Base-by-base conservation (phyloP, 2,888 invertebrate species). In the Cancer borealis region DNA sequence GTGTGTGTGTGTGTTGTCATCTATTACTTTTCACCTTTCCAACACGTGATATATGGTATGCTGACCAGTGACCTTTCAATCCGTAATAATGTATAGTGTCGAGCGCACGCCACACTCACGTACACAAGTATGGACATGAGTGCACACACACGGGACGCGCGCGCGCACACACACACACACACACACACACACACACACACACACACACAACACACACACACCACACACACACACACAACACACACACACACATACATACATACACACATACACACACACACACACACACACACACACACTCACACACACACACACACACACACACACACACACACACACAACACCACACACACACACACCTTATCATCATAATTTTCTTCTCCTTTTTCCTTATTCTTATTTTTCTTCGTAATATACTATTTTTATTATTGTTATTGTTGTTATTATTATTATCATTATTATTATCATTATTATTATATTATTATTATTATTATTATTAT, bases 331-430 rank as follows among this genome's bases (percentile, higher is more conserved):
- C 49, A 49, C 49, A 49, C 49, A 49, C 49, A 49, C 49, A 49
- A 49, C 49, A 49, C 49, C 49, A 49, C 49, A 49, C 49, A 49
- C 49, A 49, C 49, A 49, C 49, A 49, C 49, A 49, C 49, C 8
- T 8, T 4, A n/a, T 66, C 0, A n/a, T 66, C 66, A 21, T 66
- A 0, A 21, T 73, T n/a, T 73, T n/a, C n/a, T n/a, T 73, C 73
- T 73, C 73, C n/a, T n/a, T 73, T n/a, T 73, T n/a, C n/a, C 73
- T 73, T n/a, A n/a, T n/a, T 73, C 73, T 73, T 5, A n/a, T n/a
- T 73, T n/a, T 73, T n/a, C n/a, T n/a, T 73, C 73, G 21, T n/a
- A n/a, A 5, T 73, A 21, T 8, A n/a, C n/a, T 73, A 3, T 73
- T 8, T 73, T 4, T 73, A 4, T 4, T 73, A 21, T 17, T 17